Conservation (phyloP, 2,888 invertebrate species). For the Bombylius discolor region DNA sequence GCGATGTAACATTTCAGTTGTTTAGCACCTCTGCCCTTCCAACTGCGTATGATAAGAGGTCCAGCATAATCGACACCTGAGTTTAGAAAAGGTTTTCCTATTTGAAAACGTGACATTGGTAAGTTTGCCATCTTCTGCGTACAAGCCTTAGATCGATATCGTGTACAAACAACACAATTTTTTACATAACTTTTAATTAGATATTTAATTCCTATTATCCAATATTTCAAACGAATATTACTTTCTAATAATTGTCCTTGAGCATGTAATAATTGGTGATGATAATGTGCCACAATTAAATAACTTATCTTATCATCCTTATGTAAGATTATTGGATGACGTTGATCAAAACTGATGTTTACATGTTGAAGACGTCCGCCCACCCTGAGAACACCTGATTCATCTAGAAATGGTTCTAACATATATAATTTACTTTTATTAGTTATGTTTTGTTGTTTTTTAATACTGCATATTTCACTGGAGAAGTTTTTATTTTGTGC, state of each 20-base stretch:
- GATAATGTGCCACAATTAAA: background rate
- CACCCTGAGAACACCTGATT: background rate
- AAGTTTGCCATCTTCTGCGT: slow-evolving; percentile 4
- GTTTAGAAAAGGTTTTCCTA: slow-evolving; percentile 15
- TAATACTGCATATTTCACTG: too few species aligned
- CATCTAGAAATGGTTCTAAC: too few species aligned
- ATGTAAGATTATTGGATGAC: background rate
- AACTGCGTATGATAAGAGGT: slow-evolving; percentile 14
- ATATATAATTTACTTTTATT: too few species aligned
- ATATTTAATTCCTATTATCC: background rate
- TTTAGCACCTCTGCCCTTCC: slow-evolving; percentile 15
- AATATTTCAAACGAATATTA: background rate
- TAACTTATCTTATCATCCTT: background rate
- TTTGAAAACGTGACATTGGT: slow-evolving; percentile 12
- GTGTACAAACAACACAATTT: background rate
- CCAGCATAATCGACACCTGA: slow-evolving; percentile 18
- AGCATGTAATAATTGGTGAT: background rate
- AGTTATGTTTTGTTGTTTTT: too few species aligned
- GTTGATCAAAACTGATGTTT: background rate
- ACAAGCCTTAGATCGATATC: too few species aligned
- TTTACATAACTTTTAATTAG: background rate
- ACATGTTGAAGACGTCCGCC: background rate
- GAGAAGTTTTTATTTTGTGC: too few species aligned
- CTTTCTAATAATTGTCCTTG: background rate
- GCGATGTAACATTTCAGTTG: slow-evolving; percentile 19